phyloP scores from a whole-genome alignment of 2,113 vertebrate species.

The Lagopus leucura region DNA sequence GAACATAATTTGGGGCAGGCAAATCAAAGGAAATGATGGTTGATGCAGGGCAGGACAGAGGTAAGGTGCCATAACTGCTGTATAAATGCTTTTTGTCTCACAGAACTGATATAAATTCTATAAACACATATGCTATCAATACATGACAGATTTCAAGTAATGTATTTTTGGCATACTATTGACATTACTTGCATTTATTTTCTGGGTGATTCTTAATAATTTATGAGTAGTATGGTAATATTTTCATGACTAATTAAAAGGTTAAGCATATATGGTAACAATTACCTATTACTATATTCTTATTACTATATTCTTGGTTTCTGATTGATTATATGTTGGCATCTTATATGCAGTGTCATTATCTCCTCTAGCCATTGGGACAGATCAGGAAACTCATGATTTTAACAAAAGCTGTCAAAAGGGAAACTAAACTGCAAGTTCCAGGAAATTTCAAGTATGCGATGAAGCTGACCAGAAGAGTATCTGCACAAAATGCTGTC shows the following conservation, averaged over 20 bases:
- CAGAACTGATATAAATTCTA: neutral
- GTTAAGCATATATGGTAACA: neutral
- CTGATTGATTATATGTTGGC: neutral
- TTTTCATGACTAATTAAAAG: neutral
- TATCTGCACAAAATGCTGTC: neutral
- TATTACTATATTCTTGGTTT: neutral
- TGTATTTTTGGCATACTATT: neutral
- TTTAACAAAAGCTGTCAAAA: neutral
- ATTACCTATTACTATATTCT: neutral
- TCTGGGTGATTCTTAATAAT: neutral
- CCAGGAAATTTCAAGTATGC: neutral
- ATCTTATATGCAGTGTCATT: fast-evolving
- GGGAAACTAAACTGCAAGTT: neutral
- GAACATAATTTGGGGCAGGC: neutral
- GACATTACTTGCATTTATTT: neutral
- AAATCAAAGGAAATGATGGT: neutral
- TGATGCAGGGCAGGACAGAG: neutral
- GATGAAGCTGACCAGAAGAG: neutral
- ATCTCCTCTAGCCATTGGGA: neutral
- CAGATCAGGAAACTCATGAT: neutral
- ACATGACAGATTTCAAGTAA: neutral
- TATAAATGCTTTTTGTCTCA: neutral
- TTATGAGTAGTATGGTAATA: neutral
- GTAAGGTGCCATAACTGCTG: neutral
- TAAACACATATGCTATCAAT: neutral